phyloP scores from a whole-genome alignment of 2,113 vertebrate species.

The Phodopus roborovskii region DNA sequence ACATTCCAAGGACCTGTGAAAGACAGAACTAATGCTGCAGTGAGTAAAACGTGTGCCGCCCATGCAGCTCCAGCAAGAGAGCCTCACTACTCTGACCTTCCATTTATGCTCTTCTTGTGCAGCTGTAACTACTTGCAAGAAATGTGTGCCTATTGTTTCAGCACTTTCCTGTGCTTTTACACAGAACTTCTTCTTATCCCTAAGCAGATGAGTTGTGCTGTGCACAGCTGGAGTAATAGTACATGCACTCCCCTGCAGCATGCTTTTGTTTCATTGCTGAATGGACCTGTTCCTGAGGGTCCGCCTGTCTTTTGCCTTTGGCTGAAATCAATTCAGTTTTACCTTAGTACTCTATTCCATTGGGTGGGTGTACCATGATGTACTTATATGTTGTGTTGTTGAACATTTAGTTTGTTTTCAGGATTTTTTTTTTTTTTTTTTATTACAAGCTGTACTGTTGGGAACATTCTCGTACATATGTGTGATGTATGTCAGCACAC shows the following conservation, averaged over 20 bases:
- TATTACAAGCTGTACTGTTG: neutral
- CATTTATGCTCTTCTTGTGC: neutral
- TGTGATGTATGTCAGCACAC: neutral
- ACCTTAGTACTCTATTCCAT: fast-evolving
- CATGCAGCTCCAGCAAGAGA: neutral
- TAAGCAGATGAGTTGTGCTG: neutral
- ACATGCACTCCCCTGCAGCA: neutral
- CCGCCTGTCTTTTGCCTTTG: fast-evolving
- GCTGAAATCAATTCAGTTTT: neutral
- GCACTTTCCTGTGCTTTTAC: neutral
- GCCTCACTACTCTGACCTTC: no score
- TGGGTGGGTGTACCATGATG: fast-evolving
- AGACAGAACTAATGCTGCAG: neutral
- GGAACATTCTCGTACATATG: neutral
- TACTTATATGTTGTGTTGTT: fast-evolving
- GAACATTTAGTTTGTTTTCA: neutral
- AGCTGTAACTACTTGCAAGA: neutral
- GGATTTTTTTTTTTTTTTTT: neutral
- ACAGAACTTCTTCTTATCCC: neutral
- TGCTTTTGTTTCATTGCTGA: neutral
- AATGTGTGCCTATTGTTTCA: neutral
- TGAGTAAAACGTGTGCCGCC: neutral
- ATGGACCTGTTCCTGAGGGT: neutral
- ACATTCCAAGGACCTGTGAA: neutral
- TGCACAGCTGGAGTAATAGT: fast-evolving